Conservation (phyloP, 2,797 vertebrate species). For the Tapera naevia region DNA sequence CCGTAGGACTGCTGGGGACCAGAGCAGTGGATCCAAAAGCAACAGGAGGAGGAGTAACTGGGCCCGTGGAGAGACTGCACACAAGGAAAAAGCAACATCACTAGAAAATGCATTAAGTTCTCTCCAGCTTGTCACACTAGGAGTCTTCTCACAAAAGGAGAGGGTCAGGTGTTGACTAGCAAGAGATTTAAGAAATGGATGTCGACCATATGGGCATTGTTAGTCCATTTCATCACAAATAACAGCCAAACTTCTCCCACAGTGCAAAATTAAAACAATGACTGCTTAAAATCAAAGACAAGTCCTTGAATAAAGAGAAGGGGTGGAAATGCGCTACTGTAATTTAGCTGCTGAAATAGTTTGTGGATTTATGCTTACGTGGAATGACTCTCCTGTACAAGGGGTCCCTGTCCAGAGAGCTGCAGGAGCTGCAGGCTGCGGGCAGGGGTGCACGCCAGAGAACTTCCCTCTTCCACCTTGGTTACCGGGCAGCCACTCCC, state of each 20-base stretch:
- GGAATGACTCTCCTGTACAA: conserved; percentile 83
- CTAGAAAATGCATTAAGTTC: background rate
- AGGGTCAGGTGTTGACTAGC: background rate
- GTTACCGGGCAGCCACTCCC: background rate
- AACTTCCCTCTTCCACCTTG: conserved; percentile 53
- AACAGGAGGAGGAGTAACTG: conserved; percentile 80
- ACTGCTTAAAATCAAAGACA: background rate
- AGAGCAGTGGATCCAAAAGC: conserved; percentile 77
- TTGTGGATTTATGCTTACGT: conserved; percentile 78
- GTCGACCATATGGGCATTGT: background rate
- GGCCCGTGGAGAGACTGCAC: conserved; percentile 84
- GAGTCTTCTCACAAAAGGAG: background rate
- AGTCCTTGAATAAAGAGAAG: background rate
- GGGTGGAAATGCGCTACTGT: background rate
- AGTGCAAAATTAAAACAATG: background rate
- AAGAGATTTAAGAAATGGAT: background rate
- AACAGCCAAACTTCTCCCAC: background rate
- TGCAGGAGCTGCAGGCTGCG: conserved; percentile 86
- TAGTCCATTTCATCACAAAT: background rate
- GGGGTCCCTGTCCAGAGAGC: conserved; percentile 87
- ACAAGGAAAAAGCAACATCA: conserved; percentile 9
- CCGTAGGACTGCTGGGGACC: conserved; percentile 92
- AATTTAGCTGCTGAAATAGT: background rate
- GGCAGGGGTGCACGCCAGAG: conserved; percentile 80
- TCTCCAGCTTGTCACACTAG: background rate